Evolutionary conservation across 2,888 invertebrate genomes (phyloP).

Genomic region (Callyntrura sp.): DNA sequence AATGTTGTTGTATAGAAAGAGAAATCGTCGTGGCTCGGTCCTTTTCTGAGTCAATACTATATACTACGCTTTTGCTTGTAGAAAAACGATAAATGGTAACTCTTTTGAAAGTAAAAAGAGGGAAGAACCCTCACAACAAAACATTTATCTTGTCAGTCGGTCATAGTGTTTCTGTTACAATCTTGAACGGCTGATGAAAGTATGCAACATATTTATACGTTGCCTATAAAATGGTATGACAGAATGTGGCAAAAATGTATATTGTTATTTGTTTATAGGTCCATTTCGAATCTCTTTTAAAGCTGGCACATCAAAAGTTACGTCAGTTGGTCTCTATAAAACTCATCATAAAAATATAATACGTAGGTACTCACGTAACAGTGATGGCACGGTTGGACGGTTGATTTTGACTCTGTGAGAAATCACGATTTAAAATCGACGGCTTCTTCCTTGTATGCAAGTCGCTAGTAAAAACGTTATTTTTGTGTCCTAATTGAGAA

Average conservation of each 20-base stretch:
- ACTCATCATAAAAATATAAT: conserved; percentile 9
- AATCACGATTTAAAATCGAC: conserved; percentile 56
- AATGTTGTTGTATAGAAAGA: conserved; percentile 57
- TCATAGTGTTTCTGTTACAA: conserved; percentile 54
- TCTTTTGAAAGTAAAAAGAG: conserved; percentile 54
- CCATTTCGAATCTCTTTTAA: conserved; percentile 43
- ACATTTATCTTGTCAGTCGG: conserved; percentile 56
- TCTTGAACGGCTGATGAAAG: conserved; percentile 28
- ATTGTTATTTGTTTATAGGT: too few relatives aligned
- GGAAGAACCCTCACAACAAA: conserved; percentile 50
- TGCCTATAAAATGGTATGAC: background rate
- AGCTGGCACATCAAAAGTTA: conserved; percentile 19
- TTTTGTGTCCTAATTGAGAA: conserved; percentile 43
- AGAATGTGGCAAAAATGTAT: too few relatives aligned
- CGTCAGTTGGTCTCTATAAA: background rate
- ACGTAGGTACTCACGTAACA: background rate
- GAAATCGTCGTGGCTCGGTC: conserved; percentile 63
- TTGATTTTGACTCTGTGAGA: conserved; percentile 55
- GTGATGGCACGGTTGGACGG: conserved; percentile 19
- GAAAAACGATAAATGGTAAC: conserved; percentile 33
- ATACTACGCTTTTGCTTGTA: background rate
- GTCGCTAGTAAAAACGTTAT: conserved; percentile 18
- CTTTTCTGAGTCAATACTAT: background rate
- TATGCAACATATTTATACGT: background rate
- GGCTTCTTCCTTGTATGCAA: conserved; percentile 62